Evolutionary conservation across 2,113 vertebrate genomes (phyloP), one percentile per base, ranked within the genome.

Genomic region (Hystrix brachyura): DNA sequence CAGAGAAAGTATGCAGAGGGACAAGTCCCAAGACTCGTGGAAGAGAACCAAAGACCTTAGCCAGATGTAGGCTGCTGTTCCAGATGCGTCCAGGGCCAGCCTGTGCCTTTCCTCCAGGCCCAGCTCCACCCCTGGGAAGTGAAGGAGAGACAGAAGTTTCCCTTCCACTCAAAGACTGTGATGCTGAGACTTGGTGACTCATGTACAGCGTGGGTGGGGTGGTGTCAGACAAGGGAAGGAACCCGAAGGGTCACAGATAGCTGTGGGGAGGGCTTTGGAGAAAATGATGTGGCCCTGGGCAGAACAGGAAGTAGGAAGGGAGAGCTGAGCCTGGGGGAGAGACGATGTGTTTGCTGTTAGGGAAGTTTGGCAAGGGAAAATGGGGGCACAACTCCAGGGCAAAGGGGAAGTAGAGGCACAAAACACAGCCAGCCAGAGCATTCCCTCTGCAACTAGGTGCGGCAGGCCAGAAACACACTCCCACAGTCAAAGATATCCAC

Each of bases 111-210:
- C 83, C 27, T 27, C 43, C 0, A 67, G 95, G 72, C 57, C 48
- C 51, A 48, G 64, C 76, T 25, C 60, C 18, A 9, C 27, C 46
- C 78, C 59, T 88, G 60, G n/a, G 91, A 90, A 12, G 17, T 48
- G 0, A 38, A 76, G 60, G 67, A 43, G 79, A 17, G 23, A 13
- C 64, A 46, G 86, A 60, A 65, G 65, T 60, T 67, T 72, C 62
- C 51, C 72, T n/a, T 81, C 82, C 23, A 32, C 62, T 78, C 19
- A 1, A 84, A 53, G 76, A 34, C 86, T 51, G 34, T 32, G 60
- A 62, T 21, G 18, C 48, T 25, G 71, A 92, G 76, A 79, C 21
- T 38, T 69, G 60, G 88, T 96, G 97, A 88, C 91, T 96, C 43
- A 86, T 13, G 57, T 0, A 3, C 32, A 64, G 94, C 10, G 27